Percentiles rank a stretch among this genome's conserved stretches.
These are phyloP conservation scores for Sceliomorpha sp. DNA, from an alignment of 2,888 invertebrate genomes.

Conservation along the genomic window DNA sequence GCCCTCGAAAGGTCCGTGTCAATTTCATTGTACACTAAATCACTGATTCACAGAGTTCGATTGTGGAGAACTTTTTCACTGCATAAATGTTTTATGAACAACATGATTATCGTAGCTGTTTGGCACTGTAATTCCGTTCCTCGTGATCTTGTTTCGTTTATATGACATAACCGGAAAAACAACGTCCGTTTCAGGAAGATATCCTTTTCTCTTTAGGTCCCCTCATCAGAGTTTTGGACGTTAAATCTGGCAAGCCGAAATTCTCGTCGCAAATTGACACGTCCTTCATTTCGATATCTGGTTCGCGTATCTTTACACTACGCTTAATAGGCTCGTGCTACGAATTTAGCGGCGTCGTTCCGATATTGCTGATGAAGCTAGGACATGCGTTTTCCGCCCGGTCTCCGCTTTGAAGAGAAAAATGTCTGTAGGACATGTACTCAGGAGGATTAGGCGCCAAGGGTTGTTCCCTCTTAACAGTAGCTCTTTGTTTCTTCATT, in stretches of 20 bases:
- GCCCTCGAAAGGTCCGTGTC: constrained; percentile 7
- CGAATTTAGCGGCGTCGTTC: constrained; percentile 74
- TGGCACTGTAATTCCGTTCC: constrained; percentile 36
- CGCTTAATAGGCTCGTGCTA: constrained; percentile 71
- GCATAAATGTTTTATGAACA: constrained; percentile 12
- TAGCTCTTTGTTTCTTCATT: constrained; percentile 89
- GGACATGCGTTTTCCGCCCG: constrained; percentile 75
- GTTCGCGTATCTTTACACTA: constrained; percentile 61
- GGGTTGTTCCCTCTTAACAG: constrained; percentile 85
- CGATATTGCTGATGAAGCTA: constrained; percentile 77
- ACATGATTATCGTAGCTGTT: constrained; percentile 53
- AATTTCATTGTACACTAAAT: constrained; percentile 18
- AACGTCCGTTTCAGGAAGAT: constrained; percentile 37
- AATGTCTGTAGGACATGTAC: constrained; percentile 89
- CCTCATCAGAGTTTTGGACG: constrained; percentile 39
- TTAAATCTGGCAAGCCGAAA: constrained; percentile 38
- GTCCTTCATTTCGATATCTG: constrained; percentile 73
- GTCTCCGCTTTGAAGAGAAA: constrained; percentile 86
- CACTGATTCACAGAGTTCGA: constrained; percentile 7
- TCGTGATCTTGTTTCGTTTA: constrained; percentile 25
- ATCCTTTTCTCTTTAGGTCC: constrained; percentile 37
- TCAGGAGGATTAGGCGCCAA: constrained; percentile 86
- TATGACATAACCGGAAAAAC: constrained; percentile 46
- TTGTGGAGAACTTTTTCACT: constrained; percentile 3
- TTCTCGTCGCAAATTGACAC: constrained; percentile 63